phyloP scores from a whole-genome alignment of 2,113 vertebrate species.

The Elgaria multicarinata region DNA sequence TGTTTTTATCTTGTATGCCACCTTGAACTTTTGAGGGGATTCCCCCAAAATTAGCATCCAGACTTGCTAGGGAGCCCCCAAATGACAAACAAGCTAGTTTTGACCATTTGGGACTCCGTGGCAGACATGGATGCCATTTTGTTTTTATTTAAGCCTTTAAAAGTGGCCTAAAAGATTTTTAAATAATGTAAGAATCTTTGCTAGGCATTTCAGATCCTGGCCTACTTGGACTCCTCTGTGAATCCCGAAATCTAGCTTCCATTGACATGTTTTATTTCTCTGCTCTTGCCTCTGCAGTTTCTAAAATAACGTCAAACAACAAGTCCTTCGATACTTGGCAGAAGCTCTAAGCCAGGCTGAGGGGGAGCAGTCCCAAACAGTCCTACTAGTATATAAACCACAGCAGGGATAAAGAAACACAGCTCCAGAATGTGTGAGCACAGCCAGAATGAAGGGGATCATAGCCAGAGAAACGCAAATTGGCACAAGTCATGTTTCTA shows the following conservation, averaged over 20 bases:
- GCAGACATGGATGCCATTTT: too few species aligned
- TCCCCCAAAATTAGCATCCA: too few species aligned
- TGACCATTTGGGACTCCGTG: too few species aligned
- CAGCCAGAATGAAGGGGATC: constrained; percentile 65
- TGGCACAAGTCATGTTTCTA: constrained; percentile 71
- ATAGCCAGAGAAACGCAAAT: constrained; percentile 79
- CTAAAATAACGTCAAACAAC: constrained; percentile 32
- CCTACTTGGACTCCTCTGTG: neutral
- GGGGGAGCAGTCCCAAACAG: neutral
- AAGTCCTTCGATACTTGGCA: neutral
- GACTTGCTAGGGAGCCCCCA: too few species aligned
- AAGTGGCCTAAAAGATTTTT: too few species aligned
- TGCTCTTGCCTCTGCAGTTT: constrained; percentile 41
- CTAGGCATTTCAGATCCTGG: neutral
- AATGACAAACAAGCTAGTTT: too few species aligned
- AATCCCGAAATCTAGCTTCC: constrained; percentile 1
- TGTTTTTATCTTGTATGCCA: too few species aligned
- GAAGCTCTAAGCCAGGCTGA: neutral
- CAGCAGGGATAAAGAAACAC: constrained; percentile 65
- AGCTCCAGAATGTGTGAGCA: constrained; percentile 62
- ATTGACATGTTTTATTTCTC: neutral
- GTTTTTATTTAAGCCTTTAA: too few species aligned
- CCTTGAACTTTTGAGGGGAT: too few species aligned
- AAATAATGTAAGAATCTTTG: too few species aligned
- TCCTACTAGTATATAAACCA: constrained; percentile 61